Base-by-base conservation (phyloP, 2,888 invertebrate species). In the Strigamia maritima region DNA sequence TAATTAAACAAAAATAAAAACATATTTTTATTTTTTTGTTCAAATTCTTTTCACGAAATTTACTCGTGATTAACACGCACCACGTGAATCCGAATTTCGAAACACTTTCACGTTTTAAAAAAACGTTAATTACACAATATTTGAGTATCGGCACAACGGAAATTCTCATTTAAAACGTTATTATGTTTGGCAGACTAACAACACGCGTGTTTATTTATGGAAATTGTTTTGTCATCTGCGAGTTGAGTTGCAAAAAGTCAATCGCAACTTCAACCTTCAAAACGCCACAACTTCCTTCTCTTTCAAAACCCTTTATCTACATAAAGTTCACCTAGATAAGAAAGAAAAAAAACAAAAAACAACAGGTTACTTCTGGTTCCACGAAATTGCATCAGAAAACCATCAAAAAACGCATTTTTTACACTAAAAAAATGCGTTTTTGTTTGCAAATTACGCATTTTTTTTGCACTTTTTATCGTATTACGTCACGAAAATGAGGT, bases 281-380 rank as follows among this genome's bases (percentile, higher is more conserved):
- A n/a, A 19, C 54, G 19, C 16, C 7, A 6, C 54, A 54, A 54
- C 54, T 54, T 54, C 54, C 54, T 54, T 16, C 54, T 22, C 54
- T 54, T 54, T 54, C 16, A 54, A 54, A 19, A 54, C 54, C 19
- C 19, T 22, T 54, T n/a, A n/a, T 35, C 74, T 10, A 22, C 24
- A n/a, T 74, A 22, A n/a, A 31, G n/a, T 74, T 74, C 14, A 74
- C 35, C 74, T 74, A 35, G 35, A 74, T 74, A 35, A 74, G 35
- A 26, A 7, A n/a, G 22, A 74, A 74, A 22, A 74, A 74, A 74
- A 74, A 74, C 12, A 16, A 74, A 31, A 26, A 24, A 74, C 4
- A 74, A 28, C 14, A 26, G 12, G 16, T 24, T 4, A 26, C 12
- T 26, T 10, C n/a, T 54, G 54, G 16, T 54, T 54, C 7, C 19